Base-by-base conservation (phyloP, 2,888 invertebrate genomes). In the Busseola fusca region DNA sequence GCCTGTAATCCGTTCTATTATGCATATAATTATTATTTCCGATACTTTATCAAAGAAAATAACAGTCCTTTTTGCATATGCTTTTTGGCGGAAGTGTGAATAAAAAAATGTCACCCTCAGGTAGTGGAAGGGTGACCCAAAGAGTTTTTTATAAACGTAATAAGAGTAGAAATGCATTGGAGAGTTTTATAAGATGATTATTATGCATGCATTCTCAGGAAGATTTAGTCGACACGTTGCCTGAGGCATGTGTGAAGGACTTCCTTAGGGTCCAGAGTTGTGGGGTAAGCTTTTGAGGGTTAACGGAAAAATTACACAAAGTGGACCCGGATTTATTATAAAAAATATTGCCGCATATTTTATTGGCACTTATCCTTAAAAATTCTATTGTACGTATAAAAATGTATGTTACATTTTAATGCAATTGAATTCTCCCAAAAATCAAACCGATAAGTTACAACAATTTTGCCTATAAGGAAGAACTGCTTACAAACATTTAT, bases 1-100 rank as follows among this genome's bases (percentile, higher is more conserved):
- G 89, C 93, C 94, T 89, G 90, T 95, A 95, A 95, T 95, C 95
- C 95, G 91, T 88, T 92, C 93, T 91, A 93, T 95, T 94, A 95
- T 95, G 95, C 95, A 95, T 95, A 95, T 95, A 95, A 95, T 95
- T 95, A 95, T 95, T 95, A 95, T 95, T 95, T 95, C 95, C 95
- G 94, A 94, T 93, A 90, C 90, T 84, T 80, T 92, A 94, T 94
- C 94, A 94, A 95, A 95, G 95, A 93, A 94, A 95, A 93, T 93
- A 93, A 93, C 92, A 93, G 91, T 93, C 91, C 92, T 93, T 95
- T 95, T 95, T 95, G 95, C 95, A 95, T 95, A 94, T 91, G 91
- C 91, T 88, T 91, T 91, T 91, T 92, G 94, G 91, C 93, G 94
- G 95, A 95, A 95, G 95, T 95, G 94, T 95, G 93, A 94, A 95